phyloP scores from a whole-genome alignment of 2,797 vertebrate genomes.

The Numenius phaeopus region DNA sequence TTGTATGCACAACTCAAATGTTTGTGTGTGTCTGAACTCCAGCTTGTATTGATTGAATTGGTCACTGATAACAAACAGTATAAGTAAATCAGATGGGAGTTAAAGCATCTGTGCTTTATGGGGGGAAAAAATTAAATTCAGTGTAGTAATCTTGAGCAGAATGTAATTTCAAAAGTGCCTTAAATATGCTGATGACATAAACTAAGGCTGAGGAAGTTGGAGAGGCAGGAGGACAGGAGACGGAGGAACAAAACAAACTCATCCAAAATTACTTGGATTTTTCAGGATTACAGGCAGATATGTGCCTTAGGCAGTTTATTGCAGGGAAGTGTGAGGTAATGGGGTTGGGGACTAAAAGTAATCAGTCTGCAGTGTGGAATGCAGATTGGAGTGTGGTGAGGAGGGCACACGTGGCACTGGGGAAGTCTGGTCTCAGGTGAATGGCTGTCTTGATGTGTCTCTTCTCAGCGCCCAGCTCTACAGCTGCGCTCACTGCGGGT shows the following conservation, averaged over 20 bases:
- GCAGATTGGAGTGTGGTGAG: neutral
- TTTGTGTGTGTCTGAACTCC: neutral
- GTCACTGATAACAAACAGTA: slow-evolving; percentile 39
- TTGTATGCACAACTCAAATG: neutral
- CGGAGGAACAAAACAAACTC: neutral
- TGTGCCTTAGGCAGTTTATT: neutral
- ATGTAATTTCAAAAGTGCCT: slow-evolving; percentile 25
- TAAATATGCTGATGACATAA: slow-evolving; percentile 20
- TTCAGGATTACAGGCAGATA: neutral
- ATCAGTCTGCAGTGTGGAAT: neutral
- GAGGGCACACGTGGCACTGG: neutral
- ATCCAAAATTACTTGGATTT: neutral
- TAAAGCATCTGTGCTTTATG: neutral
- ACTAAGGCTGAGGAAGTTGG: neutral
- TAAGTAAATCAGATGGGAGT: slow-evolving; percentile 49
- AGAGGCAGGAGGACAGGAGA: neutral
- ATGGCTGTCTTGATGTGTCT: neutral
- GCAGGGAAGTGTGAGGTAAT: neutral
- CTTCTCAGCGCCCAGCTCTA: neutral
- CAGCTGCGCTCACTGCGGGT: neutral
- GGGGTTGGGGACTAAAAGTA: neutral
- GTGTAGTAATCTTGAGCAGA: neutral
- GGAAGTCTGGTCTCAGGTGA: neutral
- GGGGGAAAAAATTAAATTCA: neutral
- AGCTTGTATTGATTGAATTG: slow-evolving; percentile 18